Evolutionary conservation across 2,797 vertebrate species (phyloP), one percentile per base, ranked within the genome.

Genomic region (Peromyscus eremicus): DNA sequence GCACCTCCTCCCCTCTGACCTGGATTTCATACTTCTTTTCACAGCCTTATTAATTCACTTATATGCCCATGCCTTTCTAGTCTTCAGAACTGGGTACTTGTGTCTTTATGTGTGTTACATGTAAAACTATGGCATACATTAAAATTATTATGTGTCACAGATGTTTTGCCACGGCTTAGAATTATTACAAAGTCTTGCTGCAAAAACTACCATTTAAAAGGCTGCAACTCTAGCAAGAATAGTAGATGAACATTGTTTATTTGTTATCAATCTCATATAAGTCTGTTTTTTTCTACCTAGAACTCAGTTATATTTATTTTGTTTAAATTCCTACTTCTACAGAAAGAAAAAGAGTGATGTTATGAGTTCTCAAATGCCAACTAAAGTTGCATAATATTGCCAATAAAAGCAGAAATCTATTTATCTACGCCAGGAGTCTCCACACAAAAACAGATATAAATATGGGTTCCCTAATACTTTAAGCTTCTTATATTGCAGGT

Each of bases 161-260:
- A 89, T 60, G 0, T 57, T 80, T 88, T 83, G 55, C 27, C 37
- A 85, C 40, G 60, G 49, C 17, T 64, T 93, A 76, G 13, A 94
- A 95, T 64, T 70, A 91, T 3, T n/a, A 4, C 5, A 71, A 92
- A 80, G 29, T 94, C 73, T 64, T 94, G 10, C 43, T 84, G 49
- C 34, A 96, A 79, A 96, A 95, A 40, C 9, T 52, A 77, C 70
- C 16, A 83, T 87, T 49, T 37, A 86, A 89, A 94, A 37, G 90
- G 6, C 32, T 83, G 7, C 19, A 91, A 57, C 75, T 88, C 4
- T 57, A 92, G 80, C 32, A 94, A 90, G 27, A 96, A 92, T 49
- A 27, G 49, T 64, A 60, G 2, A 32, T 82, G 57, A 27, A 25
- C 62, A 27, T 37, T n/a, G 13, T 77, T 94, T 3, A 55, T 76